These are phyloP conservation scores for Leptopilina syphax DNA, from an alignment of 2,888 invertebrate genomes.

Conservation along the genomic window DNA sequence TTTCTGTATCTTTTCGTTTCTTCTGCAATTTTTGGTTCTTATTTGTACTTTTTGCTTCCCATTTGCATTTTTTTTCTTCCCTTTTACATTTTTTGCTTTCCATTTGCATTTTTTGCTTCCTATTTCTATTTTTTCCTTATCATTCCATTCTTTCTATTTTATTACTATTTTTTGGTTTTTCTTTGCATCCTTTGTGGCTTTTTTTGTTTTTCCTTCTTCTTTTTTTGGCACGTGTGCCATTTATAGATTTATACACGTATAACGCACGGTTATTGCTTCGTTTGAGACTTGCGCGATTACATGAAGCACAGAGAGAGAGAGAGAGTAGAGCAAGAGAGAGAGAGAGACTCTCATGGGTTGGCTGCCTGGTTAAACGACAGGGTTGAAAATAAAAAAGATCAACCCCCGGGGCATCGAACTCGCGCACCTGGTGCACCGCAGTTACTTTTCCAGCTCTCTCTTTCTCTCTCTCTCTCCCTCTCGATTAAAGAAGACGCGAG, in stretches of 20 bases:
- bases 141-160: too few species aligned
- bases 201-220: not conserved
- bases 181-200: too few species aligned
- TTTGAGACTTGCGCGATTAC: slow-evolving; percentile 47
- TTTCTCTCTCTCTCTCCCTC: not conserved
- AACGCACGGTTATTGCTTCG: slow-evolving; percentile 15
- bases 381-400: slow-evolving; percentile 55
- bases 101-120: too few species aligned
- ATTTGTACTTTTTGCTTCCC: too few species aligned
- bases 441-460: slow-evolving; percentile 47
- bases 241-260: slow-evolving; percentile 51
- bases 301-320: not conserved
- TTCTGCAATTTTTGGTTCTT: too few species aligned
- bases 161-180: too few species aligned
- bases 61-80: too few species aligned
- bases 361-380: slow-evolving; percentile 53
- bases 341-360: slow-evolving; percentile 41
- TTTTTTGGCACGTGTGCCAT: slow-evolving; percentile 58
- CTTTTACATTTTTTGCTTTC: too few species aligned
- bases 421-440: slow-evolving; percentile 55
- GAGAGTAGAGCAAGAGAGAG: too few species aligned
- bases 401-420: slow-evolving; percentile 56
- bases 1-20: too few species aligned
- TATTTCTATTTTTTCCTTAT: too few species aligned
- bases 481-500: slow-evolving; percentile 57